Evolutionary conservation across 2,888 invertebrate species (phyloP), one percentile per base, ranked within the genome.

Genomic region (Panorpa germanica): DNA sequence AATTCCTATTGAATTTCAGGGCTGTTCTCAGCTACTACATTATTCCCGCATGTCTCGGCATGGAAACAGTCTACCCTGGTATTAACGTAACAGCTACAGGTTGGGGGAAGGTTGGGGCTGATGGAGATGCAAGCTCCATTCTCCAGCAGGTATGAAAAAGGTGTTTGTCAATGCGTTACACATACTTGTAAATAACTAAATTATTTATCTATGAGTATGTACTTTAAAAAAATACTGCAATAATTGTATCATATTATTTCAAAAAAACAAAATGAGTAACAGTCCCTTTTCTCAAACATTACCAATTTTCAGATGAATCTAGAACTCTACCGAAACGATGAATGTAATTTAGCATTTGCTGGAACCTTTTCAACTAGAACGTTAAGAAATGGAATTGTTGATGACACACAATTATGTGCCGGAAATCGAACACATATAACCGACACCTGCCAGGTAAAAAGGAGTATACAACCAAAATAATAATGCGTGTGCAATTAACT

Each of bases 351-450:
- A 16, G 43, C 46, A 1, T 47, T 49, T 28, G 4, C 9, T n/a
- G 15, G 18, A 3, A 13, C 18, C 2, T 29, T 21, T 2, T 18
- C 31, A 30, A 32, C 40, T 30, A 31, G 30, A 24, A 43, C 39
- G 30, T 39, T 61, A 2, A 39, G 40, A 12, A 41, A 42, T 5
- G 63, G 64, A 2, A 55, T 70, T 17, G 39, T 53, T 7, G 41
- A 50, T 2, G 47, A 55, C 1, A 50, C 46, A 7, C 64, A 65
- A 46, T 41, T 68, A 17, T 69, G 69, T 38, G 66, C 65, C 3
- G 66, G 67, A 5, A 54, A 59, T 1, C 40, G 39, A 6, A 39
- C 39, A 3, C 43, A 46, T 30, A 39, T 36, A 0, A 51, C 50
- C 19, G 68, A 69, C 35, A 64, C 66, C 0, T 68, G 68, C 30